Base-by-base conservation (phyloP, 2,797 vertebrate genomes). In the Typhlichthys subterraneus region DNA sequence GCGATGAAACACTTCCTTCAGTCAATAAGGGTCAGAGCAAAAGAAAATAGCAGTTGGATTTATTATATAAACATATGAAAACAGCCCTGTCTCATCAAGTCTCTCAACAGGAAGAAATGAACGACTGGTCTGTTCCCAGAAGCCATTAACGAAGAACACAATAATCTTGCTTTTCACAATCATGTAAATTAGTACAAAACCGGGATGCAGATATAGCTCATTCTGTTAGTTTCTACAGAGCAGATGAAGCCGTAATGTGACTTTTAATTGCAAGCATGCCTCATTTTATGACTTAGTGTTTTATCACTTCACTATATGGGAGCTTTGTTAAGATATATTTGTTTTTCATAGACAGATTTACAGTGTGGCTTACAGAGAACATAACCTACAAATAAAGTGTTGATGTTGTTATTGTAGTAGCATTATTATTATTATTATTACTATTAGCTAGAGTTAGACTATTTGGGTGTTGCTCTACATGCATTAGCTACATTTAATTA, bases 21-120 rank as follows among this genome's bases (percentile, higher is more conserved):
- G 53, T 19, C 53, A 23, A 69, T 69, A 76, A 61, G 81, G 76
- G 79, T 69, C 78, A 75, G 77, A 48, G 13, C 1, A 69, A 83
- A 75, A 75, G 77, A 75, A 81, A 82, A 58, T 63, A 81, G 80
- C 79, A 69, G 80, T 83, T 83, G 60, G 81, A 59, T 70, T 70
- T 80, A 82, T 80, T 76, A 70, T 63, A 19, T 23, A 29, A 2
- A 12, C 19, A 54, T 23, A 9, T 29, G 12, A 9, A 79, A 69
- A 64, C 63, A 77, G 69, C 19, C 29, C 2, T 15, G 7, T 80
- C 64, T 69, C 70, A 59, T 78, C 75, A 84, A 74, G 67, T 59
- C 55, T 79, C 52, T 23, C 50, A 67, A 81, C 75, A 80, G 4
- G 0, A 23, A 71, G 69, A 59, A 81, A 79, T 73, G 76, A 77